Evolutionary conservation across 2,113 vertebrate species (phyloP).

Genomic region (Echinops telfairi): DNA sequence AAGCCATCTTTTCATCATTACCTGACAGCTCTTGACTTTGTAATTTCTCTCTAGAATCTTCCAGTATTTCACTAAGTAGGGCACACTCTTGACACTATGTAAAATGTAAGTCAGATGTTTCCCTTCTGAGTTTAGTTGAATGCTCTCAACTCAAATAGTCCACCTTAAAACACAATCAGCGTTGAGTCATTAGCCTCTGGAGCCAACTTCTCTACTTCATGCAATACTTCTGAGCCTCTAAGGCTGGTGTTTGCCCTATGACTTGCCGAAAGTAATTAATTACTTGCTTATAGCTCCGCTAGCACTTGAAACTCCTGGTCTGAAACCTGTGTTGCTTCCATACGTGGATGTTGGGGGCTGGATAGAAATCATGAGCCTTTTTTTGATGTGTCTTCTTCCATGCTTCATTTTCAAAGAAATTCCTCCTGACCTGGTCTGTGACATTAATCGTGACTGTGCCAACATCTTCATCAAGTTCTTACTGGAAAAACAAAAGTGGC

Average conservation of each 20-base stretch:
- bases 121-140: not conserved
- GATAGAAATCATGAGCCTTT: constrained; percentile 7
- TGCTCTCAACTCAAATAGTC: not conserved
- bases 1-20: not conserved
- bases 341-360: not conserved
- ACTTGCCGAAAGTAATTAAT: not conserved
- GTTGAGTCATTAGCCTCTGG: not conserved
- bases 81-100: not conserved
- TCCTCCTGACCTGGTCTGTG: constrained; percentile 83
- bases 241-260: not conserved
- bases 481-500: constrained; percentile 86
- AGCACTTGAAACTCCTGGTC: not conserved
- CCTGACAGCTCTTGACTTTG: not conserved
- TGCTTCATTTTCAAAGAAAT: constrained; percentile 79
- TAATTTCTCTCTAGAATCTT: not conserved
- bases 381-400: constrained; percentile 22
- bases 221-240: not conserved
- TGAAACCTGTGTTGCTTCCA: not conserved
- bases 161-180: not conserved
- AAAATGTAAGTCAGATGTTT: not conserved
- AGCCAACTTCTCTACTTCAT: not conserved
- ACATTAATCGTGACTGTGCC: constrained; percentile 82
- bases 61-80: constrained; percentile 11
- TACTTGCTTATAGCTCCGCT: not conserved
- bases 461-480: constrained; percentile 86